These are phyloP conservation scores for Acyrthosiphon pisum DNA, from an alignment of 1,140 invertebrate genomes.

Conservation along the genomic window DNA sequence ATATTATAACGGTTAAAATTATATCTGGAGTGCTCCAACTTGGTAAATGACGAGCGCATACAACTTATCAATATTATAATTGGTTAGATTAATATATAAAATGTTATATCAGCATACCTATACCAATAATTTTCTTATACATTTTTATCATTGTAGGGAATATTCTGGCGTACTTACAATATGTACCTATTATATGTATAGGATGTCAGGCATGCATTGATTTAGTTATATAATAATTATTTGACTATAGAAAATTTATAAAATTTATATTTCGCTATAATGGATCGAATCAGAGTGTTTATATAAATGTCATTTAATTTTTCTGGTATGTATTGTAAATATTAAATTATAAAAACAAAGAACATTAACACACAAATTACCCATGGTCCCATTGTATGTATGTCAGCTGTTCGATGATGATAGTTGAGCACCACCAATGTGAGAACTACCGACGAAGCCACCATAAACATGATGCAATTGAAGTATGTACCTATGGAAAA, in stretches of 20 bases:
- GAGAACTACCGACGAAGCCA: conserved; percentile 96
- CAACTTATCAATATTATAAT: background rate
- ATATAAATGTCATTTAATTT: background rate
- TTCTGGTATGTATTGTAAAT: background rate
- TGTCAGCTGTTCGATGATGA: conserved; percentile 95
- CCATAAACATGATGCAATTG: conserved; percentile 99
- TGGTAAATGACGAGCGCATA: background rate
- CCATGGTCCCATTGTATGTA: conserved; percentile 95
- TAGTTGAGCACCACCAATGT: conserved; percentile 98
- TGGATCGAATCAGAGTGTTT: background rate
- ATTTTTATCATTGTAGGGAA: background rate
- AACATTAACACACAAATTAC: conserved; percentile 68
- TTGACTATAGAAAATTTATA: no score
- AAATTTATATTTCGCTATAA: background rate
- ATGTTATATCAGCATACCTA: no score
- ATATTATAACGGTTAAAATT: background rate
- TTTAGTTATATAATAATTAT: background rate
- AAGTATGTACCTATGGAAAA: conserved; percentile 92
- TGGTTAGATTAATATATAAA: background rate
- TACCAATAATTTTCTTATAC: background rate
- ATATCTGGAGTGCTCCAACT: background rate
- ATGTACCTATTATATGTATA: background rate
- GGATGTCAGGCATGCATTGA: background rate
- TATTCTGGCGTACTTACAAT: background rate
- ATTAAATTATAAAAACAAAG: background rate